Evolutionary conservation across 2,797 vertebrate genomes (phyloP).

Genomic region (Uromys caudimaculatus): DNA sequence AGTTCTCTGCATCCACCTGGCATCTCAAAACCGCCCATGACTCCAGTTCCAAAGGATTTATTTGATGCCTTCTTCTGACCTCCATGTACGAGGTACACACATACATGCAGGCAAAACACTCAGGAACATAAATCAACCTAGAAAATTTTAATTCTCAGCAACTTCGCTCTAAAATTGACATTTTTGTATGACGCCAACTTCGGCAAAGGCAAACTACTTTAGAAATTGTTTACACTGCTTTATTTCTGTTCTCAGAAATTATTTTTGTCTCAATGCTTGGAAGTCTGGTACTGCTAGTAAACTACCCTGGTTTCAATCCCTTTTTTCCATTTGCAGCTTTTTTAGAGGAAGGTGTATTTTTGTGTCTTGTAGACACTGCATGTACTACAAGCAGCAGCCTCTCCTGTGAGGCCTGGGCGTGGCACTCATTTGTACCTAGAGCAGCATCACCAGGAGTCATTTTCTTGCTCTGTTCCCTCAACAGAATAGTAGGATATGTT

Average conservation of each 20-base stretch:
- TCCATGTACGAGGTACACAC: not conserved
- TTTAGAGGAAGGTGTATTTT: not conserved
- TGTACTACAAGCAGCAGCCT: not conserved
- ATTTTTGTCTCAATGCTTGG: slow-evolving; percentile 19
- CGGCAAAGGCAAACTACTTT: not conserved
- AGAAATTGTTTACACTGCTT: slow-evolving; percentile 27
- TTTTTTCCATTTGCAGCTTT: not conserved
- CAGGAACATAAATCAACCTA: not conserved
- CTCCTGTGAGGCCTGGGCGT: not conserved
- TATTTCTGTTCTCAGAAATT: not conserved
- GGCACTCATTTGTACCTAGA: too few relatives aligned
- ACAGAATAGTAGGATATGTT: not conserved
- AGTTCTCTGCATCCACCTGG: not conserved
- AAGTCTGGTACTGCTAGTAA: not conserved
- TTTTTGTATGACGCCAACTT: not conserved
- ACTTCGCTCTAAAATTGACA: not conserved
- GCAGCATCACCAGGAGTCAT: not conserved
- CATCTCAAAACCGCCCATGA: not conserved
- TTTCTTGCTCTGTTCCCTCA: not conserved
- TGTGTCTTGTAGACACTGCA: not conserved
- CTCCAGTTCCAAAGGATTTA: too few relatives aligned
- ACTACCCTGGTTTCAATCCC: not conserved
- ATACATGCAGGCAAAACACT: not conserved
- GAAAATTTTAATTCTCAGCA: not conserved
- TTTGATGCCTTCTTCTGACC: not conserved